A percentile compares a stretch with the other conserved stretches of the same genome.
phyloP scores from a whole-genome alignment of 2,888 invertebrate genomes.

The Platerodrilus igneus region DNA sequence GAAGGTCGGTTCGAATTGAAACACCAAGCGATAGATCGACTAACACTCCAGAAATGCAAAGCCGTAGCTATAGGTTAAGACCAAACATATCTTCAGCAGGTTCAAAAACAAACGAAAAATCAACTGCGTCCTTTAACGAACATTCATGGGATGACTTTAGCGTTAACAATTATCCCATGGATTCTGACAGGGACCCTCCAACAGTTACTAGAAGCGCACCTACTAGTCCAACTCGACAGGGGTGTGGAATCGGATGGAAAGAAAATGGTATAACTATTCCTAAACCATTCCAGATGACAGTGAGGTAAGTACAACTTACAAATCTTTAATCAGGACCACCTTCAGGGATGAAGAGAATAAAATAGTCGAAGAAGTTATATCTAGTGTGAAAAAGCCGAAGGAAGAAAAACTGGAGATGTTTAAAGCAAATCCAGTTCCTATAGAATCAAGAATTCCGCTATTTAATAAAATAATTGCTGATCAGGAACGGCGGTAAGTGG shows the following conservation, averaged over 20 bases:
- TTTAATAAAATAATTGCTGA: constrained; percentile 69
- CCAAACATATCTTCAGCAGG: constrained; percentile 36
- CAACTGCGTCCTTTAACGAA: constrained; percentile 21
- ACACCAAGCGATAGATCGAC: constrained; percentile 38
- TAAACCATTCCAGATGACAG: constrained; percentile 66
- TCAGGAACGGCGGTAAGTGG: constrained; percentile 64
- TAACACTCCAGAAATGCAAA: constrained; percentile 33
- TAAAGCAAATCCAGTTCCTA: constrained; percentile 60
- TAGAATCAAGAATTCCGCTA: constrained; percentile 65
- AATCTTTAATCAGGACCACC: constrained; percentile 22
- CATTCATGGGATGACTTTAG: constrained; percentile 39
- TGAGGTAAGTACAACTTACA: constrained; percentile 47
- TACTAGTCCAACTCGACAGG: constrained; percentile 52
- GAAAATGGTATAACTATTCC: constrained; percentile 54
- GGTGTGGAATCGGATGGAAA: constrained; percentile 38
- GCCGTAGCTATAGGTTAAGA: constrained; percentile 36
- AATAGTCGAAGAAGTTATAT: constrained; percentile 52
- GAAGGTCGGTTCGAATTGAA: constrained; percentile 47
- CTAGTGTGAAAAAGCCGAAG: constrained; percentile 35
- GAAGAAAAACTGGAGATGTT: constrained; percentile 53
- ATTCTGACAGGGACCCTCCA: constrained; percentile 28
- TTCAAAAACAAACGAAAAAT: constrained; percentile 33
- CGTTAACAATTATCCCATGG: constrained; percentile 41
- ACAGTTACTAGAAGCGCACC: constrained; percentile 54
- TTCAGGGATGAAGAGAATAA: constrained; percentile 65